Conservation (phyloP, 1,140 invertebrate genomes). For the Drosophila sp. region DNA sequence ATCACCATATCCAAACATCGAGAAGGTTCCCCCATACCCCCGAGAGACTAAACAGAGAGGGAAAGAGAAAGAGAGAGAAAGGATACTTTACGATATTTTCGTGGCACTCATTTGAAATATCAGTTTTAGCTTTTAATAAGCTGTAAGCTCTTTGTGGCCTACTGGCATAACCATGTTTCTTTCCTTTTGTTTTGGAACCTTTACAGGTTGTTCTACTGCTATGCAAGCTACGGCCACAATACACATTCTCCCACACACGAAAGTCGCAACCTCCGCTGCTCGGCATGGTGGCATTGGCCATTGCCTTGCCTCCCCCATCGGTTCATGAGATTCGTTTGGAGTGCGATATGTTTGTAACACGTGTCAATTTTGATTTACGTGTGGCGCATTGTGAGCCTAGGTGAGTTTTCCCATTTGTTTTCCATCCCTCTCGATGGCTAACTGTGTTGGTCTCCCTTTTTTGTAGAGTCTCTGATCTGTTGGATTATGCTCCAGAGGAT, state of each 20-base stretch:
- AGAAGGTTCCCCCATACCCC: neutral
- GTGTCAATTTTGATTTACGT: conserved; percentile 97
- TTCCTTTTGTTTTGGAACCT: conserved; percentile 23
- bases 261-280: conserved; percentile 92
- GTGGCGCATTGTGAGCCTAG: conserved; percentile 98
- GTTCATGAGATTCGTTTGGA: conserved; percentile 98
- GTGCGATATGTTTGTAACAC: conserved; percentile 97
- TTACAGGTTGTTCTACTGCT: conserved; percentile 95
- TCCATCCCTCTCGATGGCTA: conserved; percentile 22
- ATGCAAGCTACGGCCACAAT: conserved; percentile 94
- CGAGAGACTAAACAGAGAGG: neutral
- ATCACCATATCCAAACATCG: conserved; percentile 16
- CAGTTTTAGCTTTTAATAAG: neutral
- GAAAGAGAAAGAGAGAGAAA: neutral
- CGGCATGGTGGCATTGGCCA: conserved; percentile 96
- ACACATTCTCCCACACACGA: conserved; percentile 94
- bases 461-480: conserved; percentile 93
- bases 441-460: neutral
- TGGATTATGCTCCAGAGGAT: conserved; percentile 97
- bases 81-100: too few species aligned
- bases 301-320: conserved; percentile 96
- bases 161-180: conserved; percentile 17
- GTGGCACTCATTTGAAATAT: neutral
- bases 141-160: neutral
- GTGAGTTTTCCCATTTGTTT: conserved; percentile 84